Evolutionary conservation across 1,140 invertebrate genomes (phyloP), one percentile per base, ranked within the genome.

Genomic region (Ceratosolen solmsi): DNA sequence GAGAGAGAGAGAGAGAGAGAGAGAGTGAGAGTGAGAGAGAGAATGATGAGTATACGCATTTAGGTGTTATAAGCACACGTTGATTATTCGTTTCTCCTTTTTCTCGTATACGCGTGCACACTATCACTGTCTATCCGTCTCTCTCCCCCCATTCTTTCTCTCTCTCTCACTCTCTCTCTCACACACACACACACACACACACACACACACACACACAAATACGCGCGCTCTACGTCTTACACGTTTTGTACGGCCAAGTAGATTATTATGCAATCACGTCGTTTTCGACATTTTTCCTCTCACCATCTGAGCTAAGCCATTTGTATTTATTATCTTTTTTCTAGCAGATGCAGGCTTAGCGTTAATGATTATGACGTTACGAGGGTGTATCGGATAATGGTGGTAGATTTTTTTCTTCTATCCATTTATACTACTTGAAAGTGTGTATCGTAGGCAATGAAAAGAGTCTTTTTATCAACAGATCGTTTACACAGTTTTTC

Each of bases 271-370:
- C 22, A 70, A 46, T 41, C 38, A 20, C 41, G 22, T 70, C 65
- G 38, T 25, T 70, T 25, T 41, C 22, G 36, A 20, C 65, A n/a
- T n/a, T 68, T 68, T 68, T 68, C 9, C 20, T 25, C 7, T n/a
- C 13, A 1, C 22, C 2, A 0, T 13, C 36, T n/a, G 33, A 22
- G n/a, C 0, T 41, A 3, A 8, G 36, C 3, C n/a, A 41, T 70
- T 70, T 70, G 13, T 46, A 70, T 70, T 70, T 46, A 46, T 70
- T 41, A 70, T 70, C 65, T 41, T 41, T 70, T 70, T 41, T 0
- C 0, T 36, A 38, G 0, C 15, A 15, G 36, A n/a, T 70, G 36
- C 38, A 25, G 36, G 30, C 17, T 60, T 36, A 25, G 5, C 60
- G 7, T 25, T 60, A 30, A 60, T 68, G 20, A 68, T 38, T 30